Evolutionary conservation across 2,113 vertebrate genomes (phyloP).

Genomic region (Neofelis nebulosa): DNA sequence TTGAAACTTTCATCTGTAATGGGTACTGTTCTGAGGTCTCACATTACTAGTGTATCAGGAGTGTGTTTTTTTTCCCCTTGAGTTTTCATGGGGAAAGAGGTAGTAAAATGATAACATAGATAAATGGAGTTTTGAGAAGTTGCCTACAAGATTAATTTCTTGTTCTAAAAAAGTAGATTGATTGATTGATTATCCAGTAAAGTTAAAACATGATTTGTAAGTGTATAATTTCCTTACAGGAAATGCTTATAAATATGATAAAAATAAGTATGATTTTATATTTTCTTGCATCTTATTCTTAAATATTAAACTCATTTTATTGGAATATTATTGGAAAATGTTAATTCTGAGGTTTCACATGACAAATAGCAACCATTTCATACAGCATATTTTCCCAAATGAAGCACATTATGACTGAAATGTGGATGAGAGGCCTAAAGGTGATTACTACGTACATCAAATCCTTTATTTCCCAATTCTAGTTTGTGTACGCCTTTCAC

Average conservation of each 20-base stretch:
- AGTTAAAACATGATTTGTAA: slow-evolving; percentile 34
- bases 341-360: slow-evolving; percentile 11
- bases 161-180: not conserved
- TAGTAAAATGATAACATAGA: slow-evolving; percentile 18
- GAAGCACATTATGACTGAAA: not conserved
- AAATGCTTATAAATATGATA: not conserved
- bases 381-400: slow-evolving; percentile 15
- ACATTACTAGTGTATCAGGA: not conserved
- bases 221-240: not conserved
- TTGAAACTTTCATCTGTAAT: not conserved
- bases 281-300: slow-evolving; percentile 17
- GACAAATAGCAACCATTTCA: not conserved
- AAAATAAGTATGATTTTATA: slow-evolving; percentile 33
- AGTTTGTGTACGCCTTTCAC: slow-evolving; percentile 39
- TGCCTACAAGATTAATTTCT: not conserved
- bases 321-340: not conserved
- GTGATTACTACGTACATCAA: not conserved
- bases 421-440: not conserved
- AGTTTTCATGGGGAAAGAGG: not conserved
- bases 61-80: not conserved
- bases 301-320: slow-evolving; percentile 9
- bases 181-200: not conserved
- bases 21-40: not conserved
- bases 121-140: slow-evolving; percentile 38
- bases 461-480: slow-evolving; percentile 27